phyloP scores from a whole-genome alignment of 2,113 vertebrate genomes.

The Camelus dromedarius region DNA sequence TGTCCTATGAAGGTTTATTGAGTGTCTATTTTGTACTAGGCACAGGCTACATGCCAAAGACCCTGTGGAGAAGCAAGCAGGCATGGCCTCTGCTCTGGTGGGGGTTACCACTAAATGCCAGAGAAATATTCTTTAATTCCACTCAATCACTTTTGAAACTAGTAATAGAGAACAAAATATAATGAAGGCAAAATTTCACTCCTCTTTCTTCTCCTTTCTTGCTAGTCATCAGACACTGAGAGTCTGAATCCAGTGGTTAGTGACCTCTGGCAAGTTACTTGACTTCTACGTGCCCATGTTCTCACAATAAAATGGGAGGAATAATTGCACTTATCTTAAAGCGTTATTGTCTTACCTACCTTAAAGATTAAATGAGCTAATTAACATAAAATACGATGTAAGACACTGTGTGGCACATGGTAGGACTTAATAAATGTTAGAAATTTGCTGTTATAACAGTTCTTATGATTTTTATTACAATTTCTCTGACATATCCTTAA shows the following conservation, averaged over 20 bases:
- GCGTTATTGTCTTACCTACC: not conserved
- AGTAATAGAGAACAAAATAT: not conserved
- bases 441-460: not conserved
- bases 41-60: not conserved
- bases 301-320: not conserved
- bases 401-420: not conserved
- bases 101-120: not conserved
- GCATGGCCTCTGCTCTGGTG: not conserved
- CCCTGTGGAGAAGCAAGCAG: not conserved
- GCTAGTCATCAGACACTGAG: not conserved
- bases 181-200: not conserved
- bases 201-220: not conserved
- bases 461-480: not conserved
- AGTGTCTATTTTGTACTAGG: not conserved
- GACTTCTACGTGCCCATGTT: not conserved
- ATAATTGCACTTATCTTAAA: not conserved
- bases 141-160: conserved; percentile 8
- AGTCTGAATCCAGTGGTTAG: not conserved
- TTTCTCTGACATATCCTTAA: not conserved
- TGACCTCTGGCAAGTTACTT: not conserved
- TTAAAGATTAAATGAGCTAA: not conserved
- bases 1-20: not conserved
- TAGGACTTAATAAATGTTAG: not conserved
- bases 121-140: not conserved
- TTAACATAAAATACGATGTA: not conserved